phyloP scores from a whole-genome alignment of 2,797 vertebrate species.

The Artibeus jamaicensis region DNA sequence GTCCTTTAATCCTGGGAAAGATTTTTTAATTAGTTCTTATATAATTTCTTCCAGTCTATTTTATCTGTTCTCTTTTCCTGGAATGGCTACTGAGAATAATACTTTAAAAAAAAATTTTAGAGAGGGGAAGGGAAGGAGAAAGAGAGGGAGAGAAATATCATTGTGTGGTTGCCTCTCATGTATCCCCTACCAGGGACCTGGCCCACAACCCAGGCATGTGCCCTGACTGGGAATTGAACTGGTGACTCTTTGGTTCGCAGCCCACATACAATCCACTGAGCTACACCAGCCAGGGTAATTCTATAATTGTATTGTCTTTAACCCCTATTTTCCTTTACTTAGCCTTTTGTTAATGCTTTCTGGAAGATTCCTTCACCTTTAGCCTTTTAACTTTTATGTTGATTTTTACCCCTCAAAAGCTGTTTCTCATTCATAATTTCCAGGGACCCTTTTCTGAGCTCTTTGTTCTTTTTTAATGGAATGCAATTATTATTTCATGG shows the following conservation, averaged over 20 bases:
- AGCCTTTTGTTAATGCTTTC: background rate
- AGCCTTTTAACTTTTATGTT: slow-evolving; percentile 12
- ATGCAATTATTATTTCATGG: slow-evolving; percentile 14
- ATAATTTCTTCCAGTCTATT: background rate
- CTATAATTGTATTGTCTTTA: background rate
- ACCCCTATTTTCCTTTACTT: background rate
- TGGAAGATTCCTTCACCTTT: background rate
- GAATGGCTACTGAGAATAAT: background rate
- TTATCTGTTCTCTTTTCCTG: background rate
- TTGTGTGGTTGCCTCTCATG: too few relatives aligned
- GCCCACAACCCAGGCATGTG: too few relatives aligned
- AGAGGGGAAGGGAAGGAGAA: too few relatives aligned
- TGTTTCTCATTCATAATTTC: background rate
- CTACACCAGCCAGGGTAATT: background rate
- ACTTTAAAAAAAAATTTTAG: too few relatives aligned
- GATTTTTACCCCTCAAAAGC: background rate
- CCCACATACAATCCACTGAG: too few relatives aligned
- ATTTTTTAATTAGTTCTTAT: background rate
- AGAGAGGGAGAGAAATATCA: too few relatives aligned
- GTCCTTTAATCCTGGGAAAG: background rate
- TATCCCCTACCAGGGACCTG: too few relatives aligned
- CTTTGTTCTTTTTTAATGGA: background rate
- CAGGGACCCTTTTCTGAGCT: background rate
- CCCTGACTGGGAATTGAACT: too few relatives aligned
- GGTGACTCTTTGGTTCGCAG: too few relatives aligned